Percentiles rank a stretch among this genome's conserved stretches.
These are phyloP conservation scores for Nowickia ferox DNA, from an alignment of 2,888 invertebrate species.

Conservation along the genomic window DNA sequence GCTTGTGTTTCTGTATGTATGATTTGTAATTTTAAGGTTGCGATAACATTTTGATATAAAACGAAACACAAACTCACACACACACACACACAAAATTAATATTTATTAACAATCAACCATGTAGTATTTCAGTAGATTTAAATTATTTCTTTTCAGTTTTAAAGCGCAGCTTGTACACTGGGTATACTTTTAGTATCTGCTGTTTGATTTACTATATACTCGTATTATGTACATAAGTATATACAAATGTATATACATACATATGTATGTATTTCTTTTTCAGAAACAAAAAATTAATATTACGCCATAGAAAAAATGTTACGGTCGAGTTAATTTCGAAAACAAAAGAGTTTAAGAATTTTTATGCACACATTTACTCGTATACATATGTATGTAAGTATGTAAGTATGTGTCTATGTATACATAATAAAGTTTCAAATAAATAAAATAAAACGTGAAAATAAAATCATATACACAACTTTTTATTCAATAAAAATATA, in stretches of 20 bases:
- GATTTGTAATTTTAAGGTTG: conserved; percentile 59
- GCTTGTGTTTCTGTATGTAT: conserved; percentile 21
- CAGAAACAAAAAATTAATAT: conserved; percentile 70
- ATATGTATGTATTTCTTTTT: conserved; percentile 41
- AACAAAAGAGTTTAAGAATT: conserved; percentile 80
- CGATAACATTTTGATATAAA: conserved; percentile 67
- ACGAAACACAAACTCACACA: conserved; percentile 23
- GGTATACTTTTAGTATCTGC: conserved; percentile 34
- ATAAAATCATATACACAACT: neutral
- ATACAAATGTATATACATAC: neutral
- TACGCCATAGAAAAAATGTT: conserved; percentile 82
- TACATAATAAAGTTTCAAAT: conserved; percentile 32
- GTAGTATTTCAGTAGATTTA: conserved; percentile 57
- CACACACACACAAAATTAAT: conserved; percentile 12
- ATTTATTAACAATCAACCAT: conserved; percentile 64
- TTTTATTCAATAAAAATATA: neutral
- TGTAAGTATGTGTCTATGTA: neutral
- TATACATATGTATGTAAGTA: neutral
- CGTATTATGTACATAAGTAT: conserved; percentile 8
- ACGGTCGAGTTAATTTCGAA: conserved; percentile 83
- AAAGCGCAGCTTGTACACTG: conserved; percentile 56
- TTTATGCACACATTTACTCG: conserved; percentile 58
- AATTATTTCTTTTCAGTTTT: conserved; percentile 48
- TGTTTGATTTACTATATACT: conserved; percentile 33
- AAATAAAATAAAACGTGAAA: conserved; percentile 2